phyloP scores from a whole-genome alignment of 2,888 invertebrate genomes.

The Nemoura dubitans region DNA sequence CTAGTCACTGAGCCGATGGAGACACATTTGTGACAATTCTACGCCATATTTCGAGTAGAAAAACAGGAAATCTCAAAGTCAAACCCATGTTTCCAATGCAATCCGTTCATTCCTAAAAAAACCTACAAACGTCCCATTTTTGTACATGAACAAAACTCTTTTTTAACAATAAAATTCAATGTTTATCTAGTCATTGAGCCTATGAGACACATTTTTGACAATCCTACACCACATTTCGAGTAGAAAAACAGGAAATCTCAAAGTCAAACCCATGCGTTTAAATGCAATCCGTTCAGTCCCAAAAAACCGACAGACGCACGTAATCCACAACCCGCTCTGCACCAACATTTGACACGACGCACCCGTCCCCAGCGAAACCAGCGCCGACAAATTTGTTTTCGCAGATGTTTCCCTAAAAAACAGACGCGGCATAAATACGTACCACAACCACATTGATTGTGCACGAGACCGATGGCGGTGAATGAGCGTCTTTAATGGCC shows the following conservation, averaged over 20 bases:
- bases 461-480: background rate
- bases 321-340: background rate
- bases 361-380: background rate
- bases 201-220: no score
- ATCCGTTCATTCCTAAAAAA: no score
- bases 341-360: background rate
- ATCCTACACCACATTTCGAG: no score
- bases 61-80: background rate
- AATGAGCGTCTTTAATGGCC: background rate
- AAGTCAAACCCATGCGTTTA: no score
- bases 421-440: background rate
- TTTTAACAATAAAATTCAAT: background rate
- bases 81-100: background rate
- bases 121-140: no score
- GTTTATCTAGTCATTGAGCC: background rate
- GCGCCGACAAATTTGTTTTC: background rate
- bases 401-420: background rate
- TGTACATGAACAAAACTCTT: no score
- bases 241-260: no score
- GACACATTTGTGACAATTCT: background rate
- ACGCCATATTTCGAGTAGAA: background rate
- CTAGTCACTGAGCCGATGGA: background rate
- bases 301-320: background rate
- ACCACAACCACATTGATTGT: background rate
- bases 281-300: no score